Evolutionary conservation across 1,140 invertebrate species (phyloP).

Genomic region (Littorina saxatilis): DNA sequence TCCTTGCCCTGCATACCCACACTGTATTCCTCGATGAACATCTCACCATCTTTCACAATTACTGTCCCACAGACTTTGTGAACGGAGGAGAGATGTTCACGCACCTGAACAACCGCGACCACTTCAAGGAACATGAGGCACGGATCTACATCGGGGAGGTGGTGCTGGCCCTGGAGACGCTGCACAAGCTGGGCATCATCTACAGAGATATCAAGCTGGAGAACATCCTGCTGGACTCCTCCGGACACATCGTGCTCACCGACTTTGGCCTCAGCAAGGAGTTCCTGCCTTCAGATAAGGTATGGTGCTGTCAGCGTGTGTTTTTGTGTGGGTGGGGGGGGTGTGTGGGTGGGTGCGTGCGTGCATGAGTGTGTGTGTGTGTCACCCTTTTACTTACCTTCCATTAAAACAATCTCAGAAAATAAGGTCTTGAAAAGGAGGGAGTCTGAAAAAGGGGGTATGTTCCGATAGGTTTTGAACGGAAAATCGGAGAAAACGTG

Average conservation of each 20-base stretch:
- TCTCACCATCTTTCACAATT: no score
- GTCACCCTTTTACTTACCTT: background rate
- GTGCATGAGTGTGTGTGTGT: background rate
- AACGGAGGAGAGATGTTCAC: constrained; percentile 98
- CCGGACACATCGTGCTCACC: constrained; percentile 98
- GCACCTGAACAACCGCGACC: constrained; percentile 95
- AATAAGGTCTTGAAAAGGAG: no score
- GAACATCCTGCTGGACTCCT: constrained; percentile 94
- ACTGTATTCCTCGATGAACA: no score
- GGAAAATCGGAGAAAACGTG: no score
- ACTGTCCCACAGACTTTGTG: constrained; percentile 96
- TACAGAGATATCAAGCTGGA: constrained; percentile 90
- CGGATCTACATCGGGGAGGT: constrained; percentile 99
- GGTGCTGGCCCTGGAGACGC: constrained; percentile 95
- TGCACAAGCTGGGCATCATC: constrained; percentile 96
- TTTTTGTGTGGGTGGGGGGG: background rate
- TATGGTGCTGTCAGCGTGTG: constrained; percentile 42
- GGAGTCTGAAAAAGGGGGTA: no score
- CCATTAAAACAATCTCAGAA: background rate
- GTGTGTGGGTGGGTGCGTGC: background rate
- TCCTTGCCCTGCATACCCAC: no score
- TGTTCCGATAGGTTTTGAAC: no score
- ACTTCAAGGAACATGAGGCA: constrained; percentile 99
- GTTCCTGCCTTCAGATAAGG: constrained; percentile 83
- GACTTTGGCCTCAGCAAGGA: constrained; percentile 99